Evolutionary conservation across 2,797 vertebrate genomes (phyloP), one percentile per base, ranked within the genome.

Genomic region (Iguana delicatissima): DNA sequence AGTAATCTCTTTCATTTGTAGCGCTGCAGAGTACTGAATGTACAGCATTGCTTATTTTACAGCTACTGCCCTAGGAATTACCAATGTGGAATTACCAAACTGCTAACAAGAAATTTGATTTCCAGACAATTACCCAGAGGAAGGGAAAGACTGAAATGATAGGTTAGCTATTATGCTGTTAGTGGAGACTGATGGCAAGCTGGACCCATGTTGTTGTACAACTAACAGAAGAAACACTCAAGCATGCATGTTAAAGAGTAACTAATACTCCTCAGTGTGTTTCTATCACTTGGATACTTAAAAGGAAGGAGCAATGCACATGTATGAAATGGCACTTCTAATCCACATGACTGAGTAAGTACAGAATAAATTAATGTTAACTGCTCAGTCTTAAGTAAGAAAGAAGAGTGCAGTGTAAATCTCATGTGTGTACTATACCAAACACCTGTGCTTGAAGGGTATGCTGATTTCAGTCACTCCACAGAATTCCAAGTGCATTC

Each of bases 1-100:
- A 76, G 38, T 87, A 76, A 20, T 35, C 77, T 74, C 72, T 84
- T 92, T 82, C 55, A 92, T 89, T 26, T 87, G 82, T 83, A 92
- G 69, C 89, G 89, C 85, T 67, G 79, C 57, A 62, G 50, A 90
- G 69, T 59, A 86, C 1, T 55, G 69, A 0, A 0, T 0, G 1
- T 0, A 4, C 50, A 91, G 86, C 85, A 88, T 59, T 85, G 55
- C 85, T 92, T 87, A 90, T 50, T 35, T 0, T 84, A 74, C 52
- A 89, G 79, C 80, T 35, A 3, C 72, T 52, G 76, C 29, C 29
- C 32, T 73, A 80, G 74, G 35, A 85, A 91, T 73, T 62, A 73
- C 69, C 69, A 52, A 76, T 24, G 26, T 32, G 16, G 59, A 79
- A 79, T 38, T 84, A 80, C 50, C 38, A 72, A 69, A 80, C 26